Evolutionary conservation across 2,113 vertebrate genomes (phyloP).

Genomic region (Sprattus sprattus): DNA sequence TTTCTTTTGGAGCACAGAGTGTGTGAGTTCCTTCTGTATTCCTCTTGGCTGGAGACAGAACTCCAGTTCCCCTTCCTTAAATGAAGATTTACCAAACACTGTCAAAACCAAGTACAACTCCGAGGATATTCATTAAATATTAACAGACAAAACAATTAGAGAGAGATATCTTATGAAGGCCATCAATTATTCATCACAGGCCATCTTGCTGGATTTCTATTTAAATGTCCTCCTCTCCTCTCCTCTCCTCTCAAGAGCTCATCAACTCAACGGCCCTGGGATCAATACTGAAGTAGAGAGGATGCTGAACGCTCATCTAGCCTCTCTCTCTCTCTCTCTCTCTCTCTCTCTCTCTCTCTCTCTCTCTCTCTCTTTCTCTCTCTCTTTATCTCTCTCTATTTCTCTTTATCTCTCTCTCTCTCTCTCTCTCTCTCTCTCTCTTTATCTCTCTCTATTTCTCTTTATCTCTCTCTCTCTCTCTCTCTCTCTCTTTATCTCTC

Average conservation of each 20-base stretch:
- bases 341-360: slow-evolving; percentile 11
- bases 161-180: slow-evolving; percentile 66
- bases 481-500: no score
- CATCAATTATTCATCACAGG: slow-evolving; percentile 67
- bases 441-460: no score
- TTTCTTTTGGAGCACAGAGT: no score
- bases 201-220: slow-evolving; percentile 54
- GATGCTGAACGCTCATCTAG: no score
- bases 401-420: no score
- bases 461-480: no score
- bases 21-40: no score
- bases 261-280: not conserved
- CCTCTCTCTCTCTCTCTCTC: no score
- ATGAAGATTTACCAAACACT: slow-evolving; percentile 43
- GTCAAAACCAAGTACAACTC: slow-evolving; percentile 44
- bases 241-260: slow-evolving; percentile 16
- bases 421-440: no score
- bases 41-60: no score
- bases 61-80: not conserved
- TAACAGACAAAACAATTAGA: slow-evolving; percentile 71
- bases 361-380: slow-evolving; percentile 12
- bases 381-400: no score
- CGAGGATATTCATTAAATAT: slow-evolving; percentile 69
- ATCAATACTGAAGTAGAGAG: slow-evolving; percentile 20
- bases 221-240: slow-evolving; percentile 25